A percentile compares a stretch with the other conserved stretches of the same genome.
These are phyloP conservation scores for Phocides pigmalion DNA, from an alignment of 1,140 invertebrate species.

Conservation along the genomic window DNA sequence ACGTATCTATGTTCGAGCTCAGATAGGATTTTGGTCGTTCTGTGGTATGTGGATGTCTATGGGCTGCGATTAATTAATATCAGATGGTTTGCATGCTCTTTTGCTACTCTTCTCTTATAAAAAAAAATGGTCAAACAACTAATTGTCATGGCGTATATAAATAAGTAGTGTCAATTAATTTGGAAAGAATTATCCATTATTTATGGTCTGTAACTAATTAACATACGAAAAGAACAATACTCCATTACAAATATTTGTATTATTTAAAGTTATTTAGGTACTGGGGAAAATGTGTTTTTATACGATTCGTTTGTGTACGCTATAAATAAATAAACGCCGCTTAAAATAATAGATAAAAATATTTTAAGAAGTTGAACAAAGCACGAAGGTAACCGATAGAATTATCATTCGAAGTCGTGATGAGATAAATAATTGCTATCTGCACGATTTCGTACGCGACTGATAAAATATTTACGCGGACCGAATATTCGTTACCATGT, in stretches of 20 bases:
- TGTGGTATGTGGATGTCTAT: no score
- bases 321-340: constrained; percentile 5
- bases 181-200: constrained; percentile 12
- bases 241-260: constrained; percentile 15
- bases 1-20: no score
- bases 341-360: neutral
- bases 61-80: no score
- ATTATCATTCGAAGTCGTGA: constrained; percentile 13
- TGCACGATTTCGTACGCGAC: neutral
- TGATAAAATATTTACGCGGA: constrained; percentile 7
- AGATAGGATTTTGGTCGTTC: no score
- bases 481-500: constrained; percentile 1
- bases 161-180: constrained; percentile 2
- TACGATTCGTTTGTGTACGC: neutral
- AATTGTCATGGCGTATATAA: constrained; percentile 3
- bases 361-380: neutral
- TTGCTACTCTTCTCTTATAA: no score
- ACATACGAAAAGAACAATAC: constrained; percentile 21
- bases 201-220: constrained; percentile 18
- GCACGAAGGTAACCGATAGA: constrained; percentile 17
- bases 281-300: constrained; percentile 1
- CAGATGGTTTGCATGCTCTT: no score
- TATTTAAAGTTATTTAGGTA: neutral
- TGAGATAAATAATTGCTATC: constrained; percentile 21
- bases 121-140: constrained; percentile 5